Percentiles rank a stretch among this genome's conserved stretches.
These are phyloP conservation scores for Notodonta dromedarius DNA, from an alignment of 2,888 invertebrate genomes.

Conservation along the genomic window DNA sequence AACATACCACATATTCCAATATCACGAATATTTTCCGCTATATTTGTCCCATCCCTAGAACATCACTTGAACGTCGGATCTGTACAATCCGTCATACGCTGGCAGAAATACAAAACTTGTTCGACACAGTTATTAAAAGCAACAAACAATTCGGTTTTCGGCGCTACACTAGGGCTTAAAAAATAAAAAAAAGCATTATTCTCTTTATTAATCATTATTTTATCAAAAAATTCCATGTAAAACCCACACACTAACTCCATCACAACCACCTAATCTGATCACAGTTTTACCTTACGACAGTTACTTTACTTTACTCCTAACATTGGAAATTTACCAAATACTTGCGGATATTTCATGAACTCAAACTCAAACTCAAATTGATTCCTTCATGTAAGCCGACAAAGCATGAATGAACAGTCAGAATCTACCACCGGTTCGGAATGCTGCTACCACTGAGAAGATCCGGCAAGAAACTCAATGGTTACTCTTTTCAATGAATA, in stretches of 20 bases:
- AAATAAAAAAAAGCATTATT: constrained; percentile 56
- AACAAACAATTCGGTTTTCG: constrained; percentile 66
- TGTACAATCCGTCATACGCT: constrained; percentile 33
- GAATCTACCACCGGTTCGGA: no score
- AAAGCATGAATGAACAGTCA: no score
- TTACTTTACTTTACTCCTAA: constrained; percentile 51
- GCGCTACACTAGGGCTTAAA: constrained; percentile 53
- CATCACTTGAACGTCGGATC: not conserved
- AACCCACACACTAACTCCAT: constrained; percentile 59
- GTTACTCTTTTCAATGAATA: no score
- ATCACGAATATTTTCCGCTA: not conserved
- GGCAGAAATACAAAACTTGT: constrained; percentile 56
- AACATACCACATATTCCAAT: no score
- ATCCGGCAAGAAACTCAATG: no score
- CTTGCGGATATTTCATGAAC: not conserved
- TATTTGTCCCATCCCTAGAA: not conserved
- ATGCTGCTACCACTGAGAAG: no score
- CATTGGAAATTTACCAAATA: constrained; percentile 39
- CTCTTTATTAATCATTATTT: constrained; percentile 42
- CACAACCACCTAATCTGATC: constrained; percentile 81
- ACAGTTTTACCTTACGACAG: constrained; percentile 75
- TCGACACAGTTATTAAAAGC: constrained; percentile 55
- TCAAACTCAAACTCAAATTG: no score
- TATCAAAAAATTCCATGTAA: constrained; percentile 58
- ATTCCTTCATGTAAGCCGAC: no score